phyloP scores from a whole-genome alignment of 2,797 vertebrate genomes.

The Pseudomugil tenellus region DNA sequence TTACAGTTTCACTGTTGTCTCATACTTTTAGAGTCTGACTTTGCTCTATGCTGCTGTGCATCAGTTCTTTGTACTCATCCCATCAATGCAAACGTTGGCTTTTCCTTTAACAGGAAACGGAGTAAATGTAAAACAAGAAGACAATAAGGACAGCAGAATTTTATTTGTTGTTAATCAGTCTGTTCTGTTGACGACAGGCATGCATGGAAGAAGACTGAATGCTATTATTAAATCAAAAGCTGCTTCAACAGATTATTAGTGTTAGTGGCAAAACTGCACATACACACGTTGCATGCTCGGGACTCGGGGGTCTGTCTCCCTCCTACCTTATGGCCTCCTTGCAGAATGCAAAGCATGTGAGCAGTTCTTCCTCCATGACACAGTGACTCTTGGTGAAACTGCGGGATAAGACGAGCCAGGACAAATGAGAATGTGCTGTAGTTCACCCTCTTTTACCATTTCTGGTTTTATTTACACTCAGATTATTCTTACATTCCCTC shows the following conservation, averaged over 20 bases:
- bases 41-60: no score
- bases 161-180: no score
- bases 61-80: no score
- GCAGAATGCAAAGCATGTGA: background rate
- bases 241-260: background rate
- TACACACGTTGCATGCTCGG: background rate
- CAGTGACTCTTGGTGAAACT: background rate
- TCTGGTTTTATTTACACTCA: background rate
- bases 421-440: background rate
- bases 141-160: no score
- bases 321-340: background rate
- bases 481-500: background rate
- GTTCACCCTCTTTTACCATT: background rate
- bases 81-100: no score
- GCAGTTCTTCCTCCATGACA: background rate
- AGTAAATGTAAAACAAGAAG: no score
- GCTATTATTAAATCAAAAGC: background rate
- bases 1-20: background rate
- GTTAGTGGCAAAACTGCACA: no score
- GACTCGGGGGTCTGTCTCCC: background rate
- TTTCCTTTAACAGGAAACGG: no score
- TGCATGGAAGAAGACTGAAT: background rate
- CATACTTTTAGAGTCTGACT: no score
- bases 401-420: no score
- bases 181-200: background rate